These are phyloP conservation scores for Limnephilus auricula DNA, from an alignment of 2,888 invertebrate species.

Conservation along the genomic window DNA sequence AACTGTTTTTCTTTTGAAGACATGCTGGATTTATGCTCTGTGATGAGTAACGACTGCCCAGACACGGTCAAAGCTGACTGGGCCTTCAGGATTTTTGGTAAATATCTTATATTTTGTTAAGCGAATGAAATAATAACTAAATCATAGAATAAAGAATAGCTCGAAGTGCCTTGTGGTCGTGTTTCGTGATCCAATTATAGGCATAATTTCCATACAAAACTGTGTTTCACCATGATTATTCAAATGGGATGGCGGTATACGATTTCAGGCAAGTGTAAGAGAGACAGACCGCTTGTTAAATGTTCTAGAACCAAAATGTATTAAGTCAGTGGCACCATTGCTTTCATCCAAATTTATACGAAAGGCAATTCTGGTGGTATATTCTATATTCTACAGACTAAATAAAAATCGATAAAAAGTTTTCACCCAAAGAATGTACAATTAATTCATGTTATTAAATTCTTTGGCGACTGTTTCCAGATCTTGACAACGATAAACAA, in stretches of 20 bases:
- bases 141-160: neutral
- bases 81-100: conserved; percentile 88
- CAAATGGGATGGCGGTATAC: no score
- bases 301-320: no score
- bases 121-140: neutral
- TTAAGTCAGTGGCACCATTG: no score
- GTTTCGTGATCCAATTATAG: conserved; percentile 2
- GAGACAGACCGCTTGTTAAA: no score
- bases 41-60: conserved; percentile 85
- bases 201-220: no score
- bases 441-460: conserved; percentile 54
- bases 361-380: no score
- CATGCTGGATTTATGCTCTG: conserved; percentile 86
- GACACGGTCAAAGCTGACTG: conserved; percentile 84
- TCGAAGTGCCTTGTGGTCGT: neutral
- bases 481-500: conserved; percentile 81
- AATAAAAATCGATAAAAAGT: neutral
- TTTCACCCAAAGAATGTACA: neutral
- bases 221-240: no score
- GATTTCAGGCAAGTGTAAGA: no score
- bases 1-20: conserved; percentile 87
- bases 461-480: conserved; percentile 70
- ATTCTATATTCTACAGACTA: no score
- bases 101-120: neutral
- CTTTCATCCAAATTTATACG: no score